Evolutionary conservation across 2,888 invertebrate species (phyloP).

Genomic region (Neoascia interrupta): DNA sequence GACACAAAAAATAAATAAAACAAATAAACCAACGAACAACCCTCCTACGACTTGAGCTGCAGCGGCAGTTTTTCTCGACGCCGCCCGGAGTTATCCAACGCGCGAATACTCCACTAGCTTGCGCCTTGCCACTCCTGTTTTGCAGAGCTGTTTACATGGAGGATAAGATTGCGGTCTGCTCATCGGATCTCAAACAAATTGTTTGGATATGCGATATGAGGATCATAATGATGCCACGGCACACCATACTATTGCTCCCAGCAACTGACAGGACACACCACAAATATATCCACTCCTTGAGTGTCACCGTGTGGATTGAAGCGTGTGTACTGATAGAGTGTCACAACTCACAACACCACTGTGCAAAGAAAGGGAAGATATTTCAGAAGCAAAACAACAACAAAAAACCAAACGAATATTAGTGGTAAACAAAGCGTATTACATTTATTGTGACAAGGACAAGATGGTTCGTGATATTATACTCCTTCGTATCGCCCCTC

Average conservation of each 20-base stretch:
- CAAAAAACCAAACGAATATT: conserved; percentile 34
- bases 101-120: no score
- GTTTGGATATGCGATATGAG: conserved; percentile 30
- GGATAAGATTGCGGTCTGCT: no score
- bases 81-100: no score
- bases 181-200: conserved; percentile 30
- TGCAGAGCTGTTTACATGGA: no score
- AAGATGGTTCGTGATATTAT: conserved; percentile 62
- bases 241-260: conserved; percentile 26
- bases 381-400: conserved; percentile 6
- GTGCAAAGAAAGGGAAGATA: background rate
- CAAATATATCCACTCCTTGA: background rate
- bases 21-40: background rate
- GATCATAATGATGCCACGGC: conserved; percentile 25
- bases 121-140: no score
- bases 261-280: conserved; percentile 29
- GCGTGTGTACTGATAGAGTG: conserved; percentile 1
- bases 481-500: conserved; percentile 8
- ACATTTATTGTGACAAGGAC: conserved; percentile 74
- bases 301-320: background rate
- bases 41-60: background rate
- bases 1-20: background rate
- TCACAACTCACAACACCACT: background rate
- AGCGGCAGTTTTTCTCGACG: conserved; percentile 10
- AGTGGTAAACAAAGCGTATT: conserved; percentile 77